A percentile compares a stretch with the other conserved stretches of the same genome.
Conservation (phyloP, 2,113 vertebrate species). For the Xiphorhynchus elegans region DNA sequence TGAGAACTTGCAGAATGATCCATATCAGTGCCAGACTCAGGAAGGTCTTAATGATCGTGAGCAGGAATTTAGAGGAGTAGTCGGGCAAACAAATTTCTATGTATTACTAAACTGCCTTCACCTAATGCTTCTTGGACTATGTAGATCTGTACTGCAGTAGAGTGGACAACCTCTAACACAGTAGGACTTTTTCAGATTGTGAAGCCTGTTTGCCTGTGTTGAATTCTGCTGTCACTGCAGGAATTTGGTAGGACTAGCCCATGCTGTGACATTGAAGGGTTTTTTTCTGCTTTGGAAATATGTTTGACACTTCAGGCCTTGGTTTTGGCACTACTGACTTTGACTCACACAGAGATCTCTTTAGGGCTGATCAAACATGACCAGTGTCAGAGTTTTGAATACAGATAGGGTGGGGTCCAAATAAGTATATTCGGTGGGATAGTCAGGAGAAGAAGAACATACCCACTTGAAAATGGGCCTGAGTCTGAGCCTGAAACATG, state of each 20-base stretch:
- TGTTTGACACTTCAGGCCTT: neutral
- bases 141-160: neutral
- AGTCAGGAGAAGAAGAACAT: neutral
- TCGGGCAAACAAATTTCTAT: neutral
- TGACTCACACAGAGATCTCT: neutral
- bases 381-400: neutral
- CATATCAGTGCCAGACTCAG: neutral
- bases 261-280: neutral
- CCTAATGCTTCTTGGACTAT: neutral
- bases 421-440: neutral
- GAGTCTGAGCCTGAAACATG: neutral
- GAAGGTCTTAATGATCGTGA: neutral
- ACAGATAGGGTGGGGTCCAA: neutral
- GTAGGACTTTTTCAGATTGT: neutral
- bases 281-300: neutral
- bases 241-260: neutral
- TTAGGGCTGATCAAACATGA: neutral
- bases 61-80: neutral
- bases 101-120: neutral
- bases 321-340: neutral
- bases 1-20: neutral
- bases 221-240: neutral
- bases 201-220: neutral
- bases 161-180: neutral
- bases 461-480: neutral